These are phyloP conservation scores for Venturia canescens DNA, from an alignment of 1,140 invertebrate genomes.

Conservation along the genomic window DNA sequence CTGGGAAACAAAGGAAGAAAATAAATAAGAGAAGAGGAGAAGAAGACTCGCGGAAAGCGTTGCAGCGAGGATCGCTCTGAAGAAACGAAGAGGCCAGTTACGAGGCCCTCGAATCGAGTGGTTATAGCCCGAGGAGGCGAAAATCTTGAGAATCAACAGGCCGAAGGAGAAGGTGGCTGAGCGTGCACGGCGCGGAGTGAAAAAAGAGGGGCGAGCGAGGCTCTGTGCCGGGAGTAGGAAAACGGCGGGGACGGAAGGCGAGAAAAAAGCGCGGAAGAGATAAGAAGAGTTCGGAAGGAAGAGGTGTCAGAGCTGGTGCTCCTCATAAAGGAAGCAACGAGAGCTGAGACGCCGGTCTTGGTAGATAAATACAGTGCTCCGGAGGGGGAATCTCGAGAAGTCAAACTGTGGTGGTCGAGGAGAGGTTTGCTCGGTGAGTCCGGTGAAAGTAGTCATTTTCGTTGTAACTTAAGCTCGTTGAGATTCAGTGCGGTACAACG, in stretches of 20 bases:
- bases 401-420: slow-evolving; percentile 69
- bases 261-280: slow-evolving; percentile 43
- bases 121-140: slow-evolving; percentile 1
- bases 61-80: slow-evolving; percentile 24
- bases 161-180: slow-evolving; percentile 11
- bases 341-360: neutral
- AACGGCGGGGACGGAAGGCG: neutral
- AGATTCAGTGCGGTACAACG: slow-evolving; percentile 28
- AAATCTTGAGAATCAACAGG: slow-evolving; percentile 40
- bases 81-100: slow-evolving; percentile 32
- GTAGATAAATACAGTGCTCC: slow-evolving; percentile 34
- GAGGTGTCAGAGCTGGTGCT: neutral
- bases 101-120: slow-evolving; percentile 15
- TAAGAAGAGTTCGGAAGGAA: slow-evolving; percentile 37
- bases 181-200: neutral
- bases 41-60: slow-evolving; percentile 30
- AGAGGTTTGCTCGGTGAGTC: slow-evolving; percentile 48
- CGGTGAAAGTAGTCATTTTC: slow-evolving; percentile 43
- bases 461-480: slow-evolving; percentile 35
- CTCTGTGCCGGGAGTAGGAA: neutral
- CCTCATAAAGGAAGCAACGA: slow-evolving; percentile 29
- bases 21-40: slow-evolving; percentile 6
- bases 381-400: neutral
- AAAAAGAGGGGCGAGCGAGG: neutral
- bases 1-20: neutral